phyloP scores from a whole-genome alignment of 2,888 invertebrate genomes.

The Drosophila mimica region DNA sequence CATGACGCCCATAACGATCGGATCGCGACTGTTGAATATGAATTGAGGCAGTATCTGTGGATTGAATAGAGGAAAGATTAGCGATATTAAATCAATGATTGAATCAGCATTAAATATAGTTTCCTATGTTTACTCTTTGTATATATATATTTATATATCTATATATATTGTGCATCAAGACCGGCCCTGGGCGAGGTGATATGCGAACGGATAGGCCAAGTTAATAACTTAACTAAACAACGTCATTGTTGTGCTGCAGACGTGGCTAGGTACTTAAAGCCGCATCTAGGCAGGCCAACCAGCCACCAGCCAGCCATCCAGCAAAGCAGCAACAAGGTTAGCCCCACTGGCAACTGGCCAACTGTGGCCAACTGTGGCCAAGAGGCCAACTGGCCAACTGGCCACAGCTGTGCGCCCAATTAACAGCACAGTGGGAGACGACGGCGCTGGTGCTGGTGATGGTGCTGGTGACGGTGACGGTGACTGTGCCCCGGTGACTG shows the following conservation, averaged over 20 bases:
- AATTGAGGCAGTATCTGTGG: conserved; percentile 91
- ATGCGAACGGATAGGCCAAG: conserved; percentile 54
- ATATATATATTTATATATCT: background rate
- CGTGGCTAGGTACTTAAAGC: conserved; percentile 24
- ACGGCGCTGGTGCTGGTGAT: conserved; percentile 26
- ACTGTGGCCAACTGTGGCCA: conserved; percentile 17
- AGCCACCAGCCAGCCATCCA: conserved; percentile 1
- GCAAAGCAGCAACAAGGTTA: conserved; percentile 10
- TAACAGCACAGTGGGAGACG: conserved; percentile 80
- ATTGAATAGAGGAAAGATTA: background rate
- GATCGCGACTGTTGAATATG: conserved; percentile 99
- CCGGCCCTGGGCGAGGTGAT: conserved; percentile 43
- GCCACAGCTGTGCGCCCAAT: conserved; percentile 73
- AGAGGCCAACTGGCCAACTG: conserved; percentile 38
- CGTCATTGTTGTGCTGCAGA: conserved; percentile 69
- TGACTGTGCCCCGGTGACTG: background rate
- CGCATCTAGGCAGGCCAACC: conserved; percentile 21
- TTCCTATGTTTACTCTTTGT: background rate
- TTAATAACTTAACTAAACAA: conserved; percentile 81
- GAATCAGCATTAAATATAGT: conserved; percentile 2
- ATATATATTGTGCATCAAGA: conserved; percentile 37
- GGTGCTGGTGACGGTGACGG: conserved; percentile 9
- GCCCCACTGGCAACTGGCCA: conserved; percentile 7
- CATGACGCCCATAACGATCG: conserved; percentile 98
- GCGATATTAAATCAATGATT: conserved; percentile 27